Base-by-base conservation (phyloP, 2,888 invertebrate genomes). In the Brenthis ino region DNA sequence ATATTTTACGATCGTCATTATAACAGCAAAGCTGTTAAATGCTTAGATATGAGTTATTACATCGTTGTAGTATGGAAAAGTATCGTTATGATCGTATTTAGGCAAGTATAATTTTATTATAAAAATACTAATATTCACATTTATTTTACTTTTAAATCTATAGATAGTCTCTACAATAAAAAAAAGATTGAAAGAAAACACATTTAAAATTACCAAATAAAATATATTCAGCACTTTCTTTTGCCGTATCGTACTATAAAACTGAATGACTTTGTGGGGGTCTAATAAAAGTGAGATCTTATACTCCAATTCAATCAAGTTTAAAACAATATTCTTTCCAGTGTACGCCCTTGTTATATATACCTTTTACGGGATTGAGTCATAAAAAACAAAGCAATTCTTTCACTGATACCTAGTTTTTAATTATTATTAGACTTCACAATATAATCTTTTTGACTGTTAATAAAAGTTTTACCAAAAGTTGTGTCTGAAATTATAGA, bases 251-350 rank as follows among this genome's bases (percentile, higher is more conserved):
- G 47, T 37, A 50, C 56, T 48, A 67, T 67, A 57, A 69, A 67
- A 65, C n/a, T 24, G 51, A 67, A 67, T 43, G 37, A 69, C 33
- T 14, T 66, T 60, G 60, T 55, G 53, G 57, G 57, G 54, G 48
- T 57, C 37, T 12, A 57, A 63, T 70, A 68, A 68, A 70, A 70
- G 43, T 33, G 24, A 47, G 63, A 61, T 61, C 57, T 56, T 65
- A 61, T 61, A 55, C 48, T 67, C 20, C 48, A 56, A 65, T 66
- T 43, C 67, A 65, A 67, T 72, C 65, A 47, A 53, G 54, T 64
- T 48, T 56, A 55, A 65, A 63, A 54, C 47, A 20, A 43, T 50
- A 50, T 67, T 16, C 50, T 50, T 65, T 57, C 33, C 37, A 43
- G 37, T 51, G 20, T 53, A 57, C 20, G 24, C 14, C 16, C 14